Evolutionary conservation across 2,888 invertebrate species (phyloP).

Genomic region (Philaethria dido): DNA sequence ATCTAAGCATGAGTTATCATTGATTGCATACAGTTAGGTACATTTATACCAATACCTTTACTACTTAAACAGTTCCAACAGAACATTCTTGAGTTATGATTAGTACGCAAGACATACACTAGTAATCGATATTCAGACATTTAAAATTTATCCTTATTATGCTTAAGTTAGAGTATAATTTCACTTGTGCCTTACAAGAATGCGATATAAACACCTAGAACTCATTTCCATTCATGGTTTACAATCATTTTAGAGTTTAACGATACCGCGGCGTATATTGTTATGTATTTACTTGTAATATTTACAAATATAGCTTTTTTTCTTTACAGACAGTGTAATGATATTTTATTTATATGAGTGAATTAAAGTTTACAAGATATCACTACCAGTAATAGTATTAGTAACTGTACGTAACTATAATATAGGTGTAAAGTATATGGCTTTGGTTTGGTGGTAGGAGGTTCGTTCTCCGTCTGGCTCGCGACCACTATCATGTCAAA

Average conservation of each 20-base stretch:
- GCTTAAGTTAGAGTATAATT: neutral
- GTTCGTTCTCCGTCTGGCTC: too few species aligned
- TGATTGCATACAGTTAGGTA: neutral
- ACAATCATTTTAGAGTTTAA: too few species aligned
- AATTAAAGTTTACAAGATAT: too few species aligned
- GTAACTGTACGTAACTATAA: too few species aligned
- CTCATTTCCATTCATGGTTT: conserved; percentile 1
- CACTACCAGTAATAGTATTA: too few species aligned
- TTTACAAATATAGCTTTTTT: neutral
- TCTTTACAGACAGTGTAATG: too few species aligned
- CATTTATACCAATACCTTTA: conserved; percentile 1
- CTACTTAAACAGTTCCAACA: conserved; percentile 11
- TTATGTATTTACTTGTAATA: too few species aligned
- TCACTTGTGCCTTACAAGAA: neutral
- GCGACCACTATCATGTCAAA: too few species aligned
- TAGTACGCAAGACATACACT: conserved; percentile 14
- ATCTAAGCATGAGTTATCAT: neutral
- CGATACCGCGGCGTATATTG: too few species aligned
- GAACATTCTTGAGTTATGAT: conserved; percentile 33
- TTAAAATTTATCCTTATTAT: conserved; percentile 12
- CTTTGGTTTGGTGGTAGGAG: too few species aligned
- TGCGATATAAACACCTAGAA: neutral
- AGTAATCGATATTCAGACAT: neutral
- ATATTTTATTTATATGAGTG: too few species aligned
- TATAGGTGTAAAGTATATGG: too few species aligned